Percentiles rank a stretch among this genome's conserved stretches.
Conservation (phyloP, 2,888 invertebrate species). For the Papilio gigon region DNA sequence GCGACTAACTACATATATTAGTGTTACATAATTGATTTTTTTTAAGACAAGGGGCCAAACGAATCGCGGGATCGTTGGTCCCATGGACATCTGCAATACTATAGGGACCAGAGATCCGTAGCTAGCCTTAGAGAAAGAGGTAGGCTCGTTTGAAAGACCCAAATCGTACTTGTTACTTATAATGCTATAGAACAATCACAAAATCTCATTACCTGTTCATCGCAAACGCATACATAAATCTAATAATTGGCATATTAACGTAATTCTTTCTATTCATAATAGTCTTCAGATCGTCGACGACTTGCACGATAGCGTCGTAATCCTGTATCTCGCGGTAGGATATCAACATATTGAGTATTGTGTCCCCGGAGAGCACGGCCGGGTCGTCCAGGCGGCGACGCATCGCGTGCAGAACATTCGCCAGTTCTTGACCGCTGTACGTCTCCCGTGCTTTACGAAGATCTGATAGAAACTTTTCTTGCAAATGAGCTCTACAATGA, state of each 20-base stretch:
- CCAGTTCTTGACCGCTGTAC: constrained; percentile 90
- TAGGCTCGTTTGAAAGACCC: too few relatives aligned
- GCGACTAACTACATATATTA: too few relatives aligned
- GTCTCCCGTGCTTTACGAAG: constrained; percentile 95
- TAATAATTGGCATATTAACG: constrained; percentile 94
- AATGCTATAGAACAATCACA: too few relatives aligned
- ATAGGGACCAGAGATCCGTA: too few relatives aligned
- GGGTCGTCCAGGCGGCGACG: constrained; percentile 97
- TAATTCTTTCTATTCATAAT: constrained; percentile 94
- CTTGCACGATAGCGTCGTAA: constrained; percentile 98
- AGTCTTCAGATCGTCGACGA: constrained; percentile 95
- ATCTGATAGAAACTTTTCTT: constrained; percentile 98
- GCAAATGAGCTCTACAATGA: constrained; percentile 92
- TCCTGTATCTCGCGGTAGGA: constrained; percentile 96
- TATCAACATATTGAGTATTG: constrained; percentile 96
- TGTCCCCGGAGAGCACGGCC: constrained; percentile 97
- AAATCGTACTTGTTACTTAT: too few relatives aligned
- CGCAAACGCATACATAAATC: constrained; percentile 97
- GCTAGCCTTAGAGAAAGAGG: too few relatives aligned
- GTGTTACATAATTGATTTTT: too few relatives aligned
- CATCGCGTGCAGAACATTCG: constrained; percentile 93
- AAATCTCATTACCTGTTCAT: constrained; percentile 87
- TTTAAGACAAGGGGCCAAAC: too few relatives aligned
- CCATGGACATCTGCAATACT: too few relatives aligned
- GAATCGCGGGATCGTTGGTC: too few relatives aligned